Percentiles rank a stretch among this genome's conserved stretches.
Evolutionary conservation across 2,888 invertebrate species (phyloP).

Genomic region (Polietes domitor): DNA sequence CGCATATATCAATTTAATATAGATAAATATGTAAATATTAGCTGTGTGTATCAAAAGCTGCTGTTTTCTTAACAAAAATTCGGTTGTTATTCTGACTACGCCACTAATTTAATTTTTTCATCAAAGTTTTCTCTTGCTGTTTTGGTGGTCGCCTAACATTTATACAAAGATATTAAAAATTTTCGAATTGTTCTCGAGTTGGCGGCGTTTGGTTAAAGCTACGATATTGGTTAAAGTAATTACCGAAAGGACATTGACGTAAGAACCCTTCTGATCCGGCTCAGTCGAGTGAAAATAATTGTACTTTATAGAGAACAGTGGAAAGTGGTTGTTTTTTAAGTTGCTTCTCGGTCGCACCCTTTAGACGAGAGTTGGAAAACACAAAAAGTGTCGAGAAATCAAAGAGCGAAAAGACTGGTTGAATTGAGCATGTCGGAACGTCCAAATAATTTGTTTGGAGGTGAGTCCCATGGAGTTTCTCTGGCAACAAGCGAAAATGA

Average conservation of each 20-base stretch:
- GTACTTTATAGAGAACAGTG: not conserved
- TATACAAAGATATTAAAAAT: too few relatives aligned
- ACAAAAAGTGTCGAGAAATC: not conserved
- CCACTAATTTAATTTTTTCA: slow-evolving; percentile 25
- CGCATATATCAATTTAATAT: not conserved
- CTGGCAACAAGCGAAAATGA: not conserved
- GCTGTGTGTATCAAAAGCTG: not conserved
- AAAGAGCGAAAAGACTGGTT: too few relatives aligned
- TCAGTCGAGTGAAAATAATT: slow-evolving; percentile 59
- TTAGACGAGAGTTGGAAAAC: not conserved
- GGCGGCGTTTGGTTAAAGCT: not conserved
- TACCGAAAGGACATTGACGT: too few relatives aligned
- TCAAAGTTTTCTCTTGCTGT: slow-evolving; percentile 12
- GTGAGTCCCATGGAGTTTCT: slow-evolving; percentile 69
- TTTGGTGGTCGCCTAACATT: slow-evolving; percentile 9
- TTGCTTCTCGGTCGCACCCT: slow-evolving; percentile 6
- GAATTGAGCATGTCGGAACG: slow-evolving; percentile 77
- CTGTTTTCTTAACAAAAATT: slow-evolving; percentile 22
- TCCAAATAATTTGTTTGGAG: slow-evolving; percentile 79
- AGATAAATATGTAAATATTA: not conserved
- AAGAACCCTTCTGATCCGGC: too few relatives aligned
- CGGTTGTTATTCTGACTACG: slow-evolving; percentile 25
- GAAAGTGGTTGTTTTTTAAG: not conserved
- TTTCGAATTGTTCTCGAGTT: too few relatives aligned
- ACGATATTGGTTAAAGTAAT: too few relatives aligned